Evolutionary conservation across 2,113 vertebrate species (phyloP).

Genomic region (Phylloscopus trochiloides): DNA sequence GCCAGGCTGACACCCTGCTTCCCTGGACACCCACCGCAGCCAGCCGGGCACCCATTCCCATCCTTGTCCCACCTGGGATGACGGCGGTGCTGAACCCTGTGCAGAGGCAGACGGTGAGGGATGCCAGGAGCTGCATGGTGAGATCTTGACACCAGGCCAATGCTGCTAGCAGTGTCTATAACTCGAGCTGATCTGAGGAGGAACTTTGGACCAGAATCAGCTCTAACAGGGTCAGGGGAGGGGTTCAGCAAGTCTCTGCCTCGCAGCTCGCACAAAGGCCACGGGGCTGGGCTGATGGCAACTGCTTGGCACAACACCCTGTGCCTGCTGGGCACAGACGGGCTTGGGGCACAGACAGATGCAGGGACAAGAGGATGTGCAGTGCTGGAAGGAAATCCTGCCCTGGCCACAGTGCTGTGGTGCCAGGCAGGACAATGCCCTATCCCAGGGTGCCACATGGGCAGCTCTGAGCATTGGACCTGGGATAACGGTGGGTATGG

Average conservation of each 20-base stretch:
- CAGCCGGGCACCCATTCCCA: rapidly evolving
- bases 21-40: background rate
- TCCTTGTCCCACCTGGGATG: constrained; percentile 39
- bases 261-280: background rate
- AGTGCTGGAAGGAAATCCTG: background rate
- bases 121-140: background rate
- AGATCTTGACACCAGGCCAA: background rate
- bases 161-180: rapidly evolving
- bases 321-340: background rate
- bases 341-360: background rate
- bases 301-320: background rate
- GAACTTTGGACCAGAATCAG: constrained; percentile 15
- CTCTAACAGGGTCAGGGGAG: background rate
- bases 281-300: background rate
- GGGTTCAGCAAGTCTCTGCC: rapidly evolving
- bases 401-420: rapidly evolving
- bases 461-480: background rate
- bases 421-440: background rate
- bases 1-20: background rate
- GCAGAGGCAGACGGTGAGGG: background rate
- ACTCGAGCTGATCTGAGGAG: background rate
- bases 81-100: background rate
- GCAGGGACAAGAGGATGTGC: background rate
- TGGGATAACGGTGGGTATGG: rapidly evolving
- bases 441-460: background rate